phyloP scores from a whole-genome alignment of 2,113 vertebrate genomes.

The Mirza zaza region DNA sequence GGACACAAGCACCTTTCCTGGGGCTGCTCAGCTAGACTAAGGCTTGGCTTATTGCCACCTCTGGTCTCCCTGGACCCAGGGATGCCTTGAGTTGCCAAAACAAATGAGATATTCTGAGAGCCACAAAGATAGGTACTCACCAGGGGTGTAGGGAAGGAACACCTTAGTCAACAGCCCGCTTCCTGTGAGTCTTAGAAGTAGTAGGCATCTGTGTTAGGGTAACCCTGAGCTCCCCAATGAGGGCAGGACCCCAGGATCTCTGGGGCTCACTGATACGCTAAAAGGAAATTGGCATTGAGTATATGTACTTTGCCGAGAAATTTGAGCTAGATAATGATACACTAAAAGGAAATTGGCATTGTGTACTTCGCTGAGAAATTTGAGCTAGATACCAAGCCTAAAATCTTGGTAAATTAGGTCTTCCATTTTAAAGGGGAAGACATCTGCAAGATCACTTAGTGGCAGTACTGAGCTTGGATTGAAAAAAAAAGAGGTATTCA shows the following conservation, averaged over 20 bases:
- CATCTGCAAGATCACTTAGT: too few species aligned
- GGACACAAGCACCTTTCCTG: background rate
- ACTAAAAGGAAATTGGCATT: background rate
- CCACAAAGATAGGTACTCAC: background rate
- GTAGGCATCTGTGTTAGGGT: background rate
- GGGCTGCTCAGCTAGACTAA: too few species aligned
- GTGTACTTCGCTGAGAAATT: background rate
- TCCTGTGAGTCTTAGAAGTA: background rate
- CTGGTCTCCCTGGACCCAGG: background rate
- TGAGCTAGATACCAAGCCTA: background rate
- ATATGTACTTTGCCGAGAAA: background rate
- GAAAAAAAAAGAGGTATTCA: background rate
- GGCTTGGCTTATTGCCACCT: background rate
- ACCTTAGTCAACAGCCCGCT: accelerated
- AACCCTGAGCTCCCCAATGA: too few species aligned
- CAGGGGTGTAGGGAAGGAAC: too few species aligned
- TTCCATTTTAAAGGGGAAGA: background rate
- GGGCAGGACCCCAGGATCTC: too few species aligned
- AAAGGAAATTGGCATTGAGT: background rate
- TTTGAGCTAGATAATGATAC: accelerated
- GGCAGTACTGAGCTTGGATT: background rate
- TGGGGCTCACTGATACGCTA: accelerated
- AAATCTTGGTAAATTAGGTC: too few species aligned
- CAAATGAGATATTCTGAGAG: background rate
- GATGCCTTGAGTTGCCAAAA: background rate